Percentiles rank a stretch among this genome's conserved stretches.
phyloP scores from a whole-genome alignment of 1,140 invertebrate genomes.

The Cephus cinctus region DNA sequence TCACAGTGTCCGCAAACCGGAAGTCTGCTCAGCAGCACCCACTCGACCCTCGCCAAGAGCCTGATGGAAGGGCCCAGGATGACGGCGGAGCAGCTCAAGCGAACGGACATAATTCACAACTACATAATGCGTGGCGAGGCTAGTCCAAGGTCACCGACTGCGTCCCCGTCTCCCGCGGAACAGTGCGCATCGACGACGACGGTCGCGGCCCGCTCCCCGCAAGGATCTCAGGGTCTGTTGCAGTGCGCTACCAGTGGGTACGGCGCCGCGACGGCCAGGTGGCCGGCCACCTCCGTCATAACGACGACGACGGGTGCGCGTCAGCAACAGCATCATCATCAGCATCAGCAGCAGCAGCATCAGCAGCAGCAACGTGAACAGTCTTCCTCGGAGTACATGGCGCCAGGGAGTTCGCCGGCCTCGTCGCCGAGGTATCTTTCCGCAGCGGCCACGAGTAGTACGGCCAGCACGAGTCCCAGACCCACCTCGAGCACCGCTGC shows the following conservation, averaged over 20 bases:
- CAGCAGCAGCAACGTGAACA: slow-evolving; percentile 25
- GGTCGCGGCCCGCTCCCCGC: slow-evolving; percentile 39
- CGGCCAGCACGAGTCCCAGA: slow-evolving; percentile 45
- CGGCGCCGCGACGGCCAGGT: slow-evolving; percentile 42
- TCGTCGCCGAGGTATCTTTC: slow-evolving; percentile 48
- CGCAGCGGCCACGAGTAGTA: slow-evolving; percentile 45
- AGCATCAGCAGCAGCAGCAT: slow-evolving; percentile 29
- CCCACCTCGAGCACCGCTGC: slow-evolving; percentile 51
- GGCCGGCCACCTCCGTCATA: slow-evolving; percentile 50
- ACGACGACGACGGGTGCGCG: slow-evolving; percentile 49
- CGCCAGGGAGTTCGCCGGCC: slow-evolving; percentile 42
- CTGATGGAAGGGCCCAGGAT: slow-evolving; percentile 85
- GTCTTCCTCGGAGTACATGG: slow-evolving; percentile 43
- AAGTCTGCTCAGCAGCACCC: slow-evolving; percentile 71
- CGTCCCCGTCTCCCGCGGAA: slow-evolving; percentile 54
- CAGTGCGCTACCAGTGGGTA: slow-evolving; percentile 46
- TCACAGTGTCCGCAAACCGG: slow-evolving; percentile 46
- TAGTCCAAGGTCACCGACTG: slow-evolving; percentile 56
- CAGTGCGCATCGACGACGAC: slow-evolving; percentile 54
- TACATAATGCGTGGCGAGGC: slow-evolving; percentile 79
- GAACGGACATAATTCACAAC: slow-evolving; percentile 85
- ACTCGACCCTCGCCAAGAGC: slow-evolving; percentile 83
- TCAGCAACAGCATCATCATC: slow-evolving; percentile 36
- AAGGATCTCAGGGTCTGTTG: slow-evolving; percentile 39
- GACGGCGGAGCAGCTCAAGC: slow-evolving; percentile 85